These are phyloP conservation scores for Xiphias gladius DNA, from an alignment of 2,113 vertebrate species.

Conservation along the genomic window DNA sequence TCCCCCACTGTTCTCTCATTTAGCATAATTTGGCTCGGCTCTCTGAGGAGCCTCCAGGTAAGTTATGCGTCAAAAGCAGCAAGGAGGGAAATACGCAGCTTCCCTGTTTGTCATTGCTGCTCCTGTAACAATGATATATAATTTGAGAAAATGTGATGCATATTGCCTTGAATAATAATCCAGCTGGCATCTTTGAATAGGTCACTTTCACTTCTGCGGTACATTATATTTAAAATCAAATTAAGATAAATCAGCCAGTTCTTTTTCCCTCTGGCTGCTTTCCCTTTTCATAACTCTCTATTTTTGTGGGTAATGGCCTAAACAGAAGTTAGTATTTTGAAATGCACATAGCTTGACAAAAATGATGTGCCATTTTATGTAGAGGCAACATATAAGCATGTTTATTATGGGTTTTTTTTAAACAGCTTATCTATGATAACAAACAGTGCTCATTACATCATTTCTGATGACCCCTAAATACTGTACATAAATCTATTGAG, in stretches of 20 bases:
- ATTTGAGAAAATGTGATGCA: conserved; percentile 60
- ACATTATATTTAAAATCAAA: conserved; percentile 70
- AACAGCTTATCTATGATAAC: not conserved
- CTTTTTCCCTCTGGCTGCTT: conserved; percentile 43
- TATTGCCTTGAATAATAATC: conserved; percentile 66
- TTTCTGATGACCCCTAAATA: not conserved
- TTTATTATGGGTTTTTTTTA: not conserved
- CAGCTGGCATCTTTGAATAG: conserved; percentile 56
- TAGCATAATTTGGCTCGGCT: conserved; percentile 51
- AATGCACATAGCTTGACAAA: conserved; percentile 8
- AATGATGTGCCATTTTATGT: not conserved
- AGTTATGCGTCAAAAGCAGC: conserved; percentile 48
- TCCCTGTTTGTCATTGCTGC: conserved; percentile 10
- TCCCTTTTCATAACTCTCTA: conserved; percentile 41
- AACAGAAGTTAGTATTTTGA: conserved; percentile 34
- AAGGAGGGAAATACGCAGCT: conserved; percentile 20
- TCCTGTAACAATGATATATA: conserved; percentile 56
- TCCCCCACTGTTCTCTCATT: conserved; percentile 47
- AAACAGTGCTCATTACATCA: not conserved
- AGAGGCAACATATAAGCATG: not conserved
- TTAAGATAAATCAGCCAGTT: conserved; percentile 57
- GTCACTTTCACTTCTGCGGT: conserved; percentile 55
- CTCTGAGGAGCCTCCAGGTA: conserved; percentile 57
- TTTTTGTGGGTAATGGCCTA: conserved; percentile 16
- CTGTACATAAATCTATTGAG: not conserved